Conservation (phyloP, 1,140 invertebrate genomes). For the Euwallacea similis region DNA sequence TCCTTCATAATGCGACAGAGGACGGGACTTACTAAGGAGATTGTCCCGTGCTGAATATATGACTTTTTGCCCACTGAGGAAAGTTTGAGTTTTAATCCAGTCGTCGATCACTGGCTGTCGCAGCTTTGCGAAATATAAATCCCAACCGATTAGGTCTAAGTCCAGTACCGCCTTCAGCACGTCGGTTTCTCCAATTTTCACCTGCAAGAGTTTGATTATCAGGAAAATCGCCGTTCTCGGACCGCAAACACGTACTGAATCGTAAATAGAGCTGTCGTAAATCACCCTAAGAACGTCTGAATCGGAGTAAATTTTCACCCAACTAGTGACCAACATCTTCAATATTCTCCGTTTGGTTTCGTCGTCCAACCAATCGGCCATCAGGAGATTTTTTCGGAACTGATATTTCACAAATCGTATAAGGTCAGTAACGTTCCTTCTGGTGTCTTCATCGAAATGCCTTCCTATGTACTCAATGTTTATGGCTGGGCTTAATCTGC, state of each 20-base stretch:
- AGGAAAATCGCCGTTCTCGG: not conserved
- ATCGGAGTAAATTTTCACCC: slow-evolving; percentile 79
- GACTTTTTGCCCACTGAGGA: slow-evolving; percentile 42
- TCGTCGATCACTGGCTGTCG: slow-evolving; percentile 37
- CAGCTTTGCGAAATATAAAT: slow-evolving; percentile 76
- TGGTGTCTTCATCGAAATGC: slow-evolving; percentile 63
- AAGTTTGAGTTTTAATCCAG: slow-evolving; percentile 35
- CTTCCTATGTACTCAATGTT: slow-evolving; percentile 71
- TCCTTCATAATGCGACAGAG: not conserved
- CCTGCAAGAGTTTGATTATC: slow-evolving; percentile 50
- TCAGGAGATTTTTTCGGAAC: slow-evolving; percentile 37
- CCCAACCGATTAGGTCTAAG: slow-evolving; percentile 72
- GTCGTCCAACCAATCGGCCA: slow-evolving; percentile 50
- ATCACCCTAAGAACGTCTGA: slow-evolving; percentile 71
- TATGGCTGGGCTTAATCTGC: slow-evolving; percentile 39
- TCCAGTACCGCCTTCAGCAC: slow-evolving; percentile 76
- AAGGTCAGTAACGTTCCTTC: slow-evolving; percentile 33
- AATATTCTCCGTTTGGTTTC: slow-evolving; percentile 72
- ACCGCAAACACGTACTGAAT: slow-evolving; percentile 11
- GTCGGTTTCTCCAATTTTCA: slow-evolving; percentile 68
- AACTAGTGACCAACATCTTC: slow-evolving; percentile 76
- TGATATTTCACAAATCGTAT: slow-evolving; percentile 43
- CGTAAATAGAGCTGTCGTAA: slow-evolving; percentile 22
- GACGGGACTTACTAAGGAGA: slow-evolving; percentile 40
- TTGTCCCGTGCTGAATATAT: slow-evolving; percentile 41